Evolutionary conservation across 2,113 vertebrate genomes (phyloP), one percentile per base, ranked within the genome.

Genomic region (Entomyzon cyanotis): DNA sequence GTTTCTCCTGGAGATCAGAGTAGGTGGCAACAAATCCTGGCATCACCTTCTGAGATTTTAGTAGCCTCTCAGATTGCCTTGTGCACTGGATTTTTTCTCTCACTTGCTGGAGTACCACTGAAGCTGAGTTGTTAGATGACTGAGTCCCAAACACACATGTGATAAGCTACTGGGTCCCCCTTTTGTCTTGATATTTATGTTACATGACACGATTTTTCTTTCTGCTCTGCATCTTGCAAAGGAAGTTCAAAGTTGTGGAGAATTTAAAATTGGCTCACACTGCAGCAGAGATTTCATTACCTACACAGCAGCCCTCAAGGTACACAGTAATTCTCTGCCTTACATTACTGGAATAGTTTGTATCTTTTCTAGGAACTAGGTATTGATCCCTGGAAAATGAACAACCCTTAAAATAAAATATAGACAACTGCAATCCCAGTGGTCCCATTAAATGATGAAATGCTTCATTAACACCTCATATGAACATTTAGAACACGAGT

Each of bases 351-450:
- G 92, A 96, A 87, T 73, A 84, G 92, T 92, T 90, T 92, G 69
- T 76, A 64, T 39, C 85, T 93, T 90, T 95, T 97, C 93, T 95
- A 97, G 86, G 80, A 94, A 97, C 53, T 87, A 50, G 21, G 20
- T 95, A 96, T 96, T 76, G 94, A 96, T 93, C 85, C 28, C 55
- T 92, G 83, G 83, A 96, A 97, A 93, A 95, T 73, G 89, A 95
- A 60, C 62, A 90, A 62, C 53, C 82, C 81, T 96, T 93, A 83
- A 58, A 92, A 86, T 92, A 90, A 97, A 94, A 94, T 89, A 93
- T 18, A 96, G 94, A 78, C 53, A 92, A 39, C 53, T 41, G 33
- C 58, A 89, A 41, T 92, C 90, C 49, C 88, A 69, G 41, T 33
- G 62, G 80, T 87, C 52, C 76, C n/a, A 82, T 93, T 92, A 86